A percentile compares a stretch with the other conserved stretches of the same genome.
Conservation (phyloP, 1,140 invertebrate genomes). For the Aphidius gifuensis region DNA sequence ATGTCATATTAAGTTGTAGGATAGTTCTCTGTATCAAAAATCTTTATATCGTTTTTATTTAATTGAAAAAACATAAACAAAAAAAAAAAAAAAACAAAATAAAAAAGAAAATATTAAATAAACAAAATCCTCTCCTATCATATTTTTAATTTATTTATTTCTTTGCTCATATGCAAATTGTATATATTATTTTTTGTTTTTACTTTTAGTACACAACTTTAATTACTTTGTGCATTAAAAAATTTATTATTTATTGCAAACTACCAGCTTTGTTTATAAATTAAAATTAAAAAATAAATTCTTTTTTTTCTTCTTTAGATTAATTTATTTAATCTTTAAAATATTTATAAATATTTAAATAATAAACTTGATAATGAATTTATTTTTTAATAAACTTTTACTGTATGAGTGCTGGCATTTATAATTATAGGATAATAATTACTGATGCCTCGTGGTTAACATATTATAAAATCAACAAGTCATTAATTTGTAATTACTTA, state of each 20-base stretch:
- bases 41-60: constrained; percentile 32
- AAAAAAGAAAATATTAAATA: constrained; percentile 19
- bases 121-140: constrained; percentile 11
- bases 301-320: too few relatives aligned
- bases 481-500: too few relatives aligned
- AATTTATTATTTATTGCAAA: constrained; percentile 24
- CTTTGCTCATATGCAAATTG: not conserved
- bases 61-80: constrained; percentile 26
- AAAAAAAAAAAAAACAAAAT: constrained; percentile 17
- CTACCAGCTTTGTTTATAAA: not conserved
- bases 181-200: not conserved
- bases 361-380: not conserved
- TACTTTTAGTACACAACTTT: too few relatives aligned
- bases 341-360: not conserved
- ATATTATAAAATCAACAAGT: too few relatives aligned
- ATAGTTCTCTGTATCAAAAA: constrained; percentile 21
- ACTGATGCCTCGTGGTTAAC: too few relatives aligned
- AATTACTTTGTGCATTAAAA: too few relatives aligned
- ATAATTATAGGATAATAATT: too few relatives aligned
- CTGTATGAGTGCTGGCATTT: too few relatives aligned
- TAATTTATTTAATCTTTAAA: not conserved
- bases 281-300: too few relatives aligned
- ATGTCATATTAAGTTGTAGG: constrained; percentile 33
- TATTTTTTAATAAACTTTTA: too few relatives aligned
- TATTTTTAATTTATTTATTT: constrained; percentile 21